Conservation (phyloP, 2,888 invertebrate species). For the Phortica magna region DNA sequence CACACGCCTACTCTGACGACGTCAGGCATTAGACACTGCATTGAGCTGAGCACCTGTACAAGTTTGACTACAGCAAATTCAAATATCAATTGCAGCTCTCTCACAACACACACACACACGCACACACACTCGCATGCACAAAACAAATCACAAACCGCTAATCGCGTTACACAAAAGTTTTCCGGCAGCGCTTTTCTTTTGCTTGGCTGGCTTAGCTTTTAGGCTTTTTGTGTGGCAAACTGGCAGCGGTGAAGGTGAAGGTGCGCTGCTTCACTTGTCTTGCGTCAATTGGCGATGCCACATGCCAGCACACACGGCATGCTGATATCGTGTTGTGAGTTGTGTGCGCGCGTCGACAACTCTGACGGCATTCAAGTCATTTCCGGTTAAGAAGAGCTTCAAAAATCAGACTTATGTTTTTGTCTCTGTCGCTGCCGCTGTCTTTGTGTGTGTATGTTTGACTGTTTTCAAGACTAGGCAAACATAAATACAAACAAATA, state of each 20-base stretch:
- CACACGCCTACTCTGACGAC: constrained; percentile 3
- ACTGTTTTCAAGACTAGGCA: constrained; percentile 61
- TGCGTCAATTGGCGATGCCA: constrained; percentile 69
- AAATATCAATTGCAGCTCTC: constrained; percentile 27
- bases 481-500: constrained; percentile 72
- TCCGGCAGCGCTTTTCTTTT: not conserved
- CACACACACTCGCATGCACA: constrained; percentile 50
- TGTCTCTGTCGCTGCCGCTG: not conserved
- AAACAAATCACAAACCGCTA: constrained; percentile 69
- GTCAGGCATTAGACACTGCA: constrained; percentile 55
- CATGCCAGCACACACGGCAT: constrained; percentile 46
- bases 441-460: constrained; percentile 29
- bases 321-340: constrained; percentile 13
- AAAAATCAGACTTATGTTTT: not conserved
- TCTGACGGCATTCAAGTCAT: constrained; percentile 67
- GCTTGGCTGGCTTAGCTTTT: not conserved
- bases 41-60: constrained; percentile 57
- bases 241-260: not conserved
- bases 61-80: constrained; percentile 4
- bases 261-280: constrained; percentile 24
- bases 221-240: not conserved
- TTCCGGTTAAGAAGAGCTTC: constrained; percentile 65
- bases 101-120: not conserved
- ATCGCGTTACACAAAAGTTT: constrained; percentile 70
- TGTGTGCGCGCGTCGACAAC: constrained; percentile 44